phyloP scores from a whole-genome alignment of 1,140 invertebrate species.

The Trichonephila clavipes region DNA sequence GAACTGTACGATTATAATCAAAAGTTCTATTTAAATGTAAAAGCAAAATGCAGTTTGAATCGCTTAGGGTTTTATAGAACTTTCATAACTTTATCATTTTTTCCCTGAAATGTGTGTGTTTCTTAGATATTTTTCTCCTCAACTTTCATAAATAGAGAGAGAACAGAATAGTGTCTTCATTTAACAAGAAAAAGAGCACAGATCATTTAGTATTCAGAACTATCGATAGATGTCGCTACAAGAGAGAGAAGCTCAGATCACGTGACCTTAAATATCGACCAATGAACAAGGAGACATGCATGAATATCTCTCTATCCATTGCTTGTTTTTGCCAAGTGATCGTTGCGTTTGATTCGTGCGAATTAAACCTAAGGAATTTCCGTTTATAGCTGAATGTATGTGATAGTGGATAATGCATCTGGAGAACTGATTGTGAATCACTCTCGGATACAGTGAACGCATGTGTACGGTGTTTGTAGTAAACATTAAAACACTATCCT shows the following conservation, averaged over 20 bases:
- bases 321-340: conserved; percentile 10
- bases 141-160: no score
- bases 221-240: conserved; percentile 35
- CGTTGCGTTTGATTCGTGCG: not conserved
- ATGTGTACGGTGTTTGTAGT: not conserved
- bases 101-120: no score
- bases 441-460: not conserved
- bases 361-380: conserved; percentile 2
- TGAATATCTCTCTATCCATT: conserved; percentile 20
- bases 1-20: no score
- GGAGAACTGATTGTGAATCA: not conserved
- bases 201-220: not conserved
- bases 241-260: conserved; percentile 2
- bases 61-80: no score
- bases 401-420: not conserved
- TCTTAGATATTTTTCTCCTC: no score
- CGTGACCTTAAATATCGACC: conserved; percentile 43
- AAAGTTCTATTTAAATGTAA: no score
- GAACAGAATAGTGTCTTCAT: no score
- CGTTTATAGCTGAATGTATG: not conserved
- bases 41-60: no score
- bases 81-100: no score
- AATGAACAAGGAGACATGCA: conserved; percentile 18
- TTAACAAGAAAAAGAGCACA: not conserved
- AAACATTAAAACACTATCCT: conserved; percentile 16